phyloP scores from a whole-genome alignment of 2,113 vertebrate species.

The Chaetorhynchus papuensis region DNA sequence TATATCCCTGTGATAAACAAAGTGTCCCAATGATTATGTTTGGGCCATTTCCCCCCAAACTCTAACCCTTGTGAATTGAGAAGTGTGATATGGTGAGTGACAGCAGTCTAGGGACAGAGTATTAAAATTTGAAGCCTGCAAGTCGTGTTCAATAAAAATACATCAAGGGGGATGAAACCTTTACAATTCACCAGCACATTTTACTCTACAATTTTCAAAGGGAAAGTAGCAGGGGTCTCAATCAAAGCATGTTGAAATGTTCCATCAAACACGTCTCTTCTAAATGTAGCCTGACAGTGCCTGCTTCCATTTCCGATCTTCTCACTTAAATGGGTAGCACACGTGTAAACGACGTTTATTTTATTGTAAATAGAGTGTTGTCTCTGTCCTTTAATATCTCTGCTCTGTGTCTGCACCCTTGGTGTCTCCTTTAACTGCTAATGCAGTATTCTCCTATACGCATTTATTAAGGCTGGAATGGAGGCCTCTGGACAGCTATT shows the following conservation, averaged over 20 bases:
- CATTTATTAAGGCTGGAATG: background rate
- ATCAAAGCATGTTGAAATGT: conserved; percentile 45
- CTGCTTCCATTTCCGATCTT: conserved; percentile 50
- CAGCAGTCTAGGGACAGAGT: conserved; percentile 44
- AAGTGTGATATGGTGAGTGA: conserved; percentile 41
- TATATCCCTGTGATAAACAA: background rate
- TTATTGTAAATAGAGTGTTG: conserved; percentile 58
- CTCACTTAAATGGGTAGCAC: conserved; percentile 59
- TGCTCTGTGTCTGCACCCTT: background rate
- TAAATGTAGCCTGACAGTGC: conserved; percentile 60
- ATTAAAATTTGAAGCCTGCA: conserved; percentile 64
- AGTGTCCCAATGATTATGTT: background rate
- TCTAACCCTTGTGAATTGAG: background rate
- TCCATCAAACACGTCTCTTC: conserved; percentile 54
- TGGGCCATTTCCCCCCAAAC: background rate
- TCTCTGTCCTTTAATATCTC: conserved; percentile 16
- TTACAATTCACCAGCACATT: conserved; percentile 61
- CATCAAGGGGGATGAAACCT: conserved; percentile 63
- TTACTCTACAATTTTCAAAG: conserved; percentile 66
- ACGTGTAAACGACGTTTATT: conserved; percentile 50
- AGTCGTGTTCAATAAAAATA: conserved; percentile 64
- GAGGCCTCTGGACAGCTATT: background rate
- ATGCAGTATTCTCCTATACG: background rate
- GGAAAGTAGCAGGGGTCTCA: conserved; percentile 48
- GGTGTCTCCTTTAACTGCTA: background rate